Conservation (phyloP, 2,797 vertebrate species). For the Arctocebus calabarensis region DNA sequence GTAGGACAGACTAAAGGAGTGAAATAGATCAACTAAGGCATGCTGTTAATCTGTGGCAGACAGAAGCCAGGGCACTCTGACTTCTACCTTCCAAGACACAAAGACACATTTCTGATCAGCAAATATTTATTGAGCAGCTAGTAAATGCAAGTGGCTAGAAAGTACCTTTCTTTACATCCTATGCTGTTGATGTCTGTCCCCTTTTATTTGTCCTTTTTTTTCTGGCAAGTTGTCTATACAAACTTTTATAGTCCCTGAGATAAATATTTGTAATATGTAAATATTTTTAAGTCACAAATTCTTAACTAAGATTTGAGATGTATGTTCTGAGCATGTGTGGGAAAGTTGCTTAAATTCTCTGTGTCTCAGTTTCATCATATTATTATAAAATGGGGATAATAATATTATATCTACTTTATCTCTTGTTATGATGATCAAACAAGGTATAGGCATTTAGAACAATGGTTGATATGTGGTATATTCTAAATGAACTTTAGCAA, state of each 20-base stretch:
- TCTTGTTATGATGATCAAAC: neutral
- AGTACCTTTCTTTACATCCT: neutral
- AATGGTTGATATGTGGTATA: too few relatives aligned
- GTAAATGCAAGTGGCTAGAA: neutral
- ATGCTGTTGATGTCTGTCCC: too few relatives aligned
- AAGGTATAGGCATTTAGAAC: neutral
- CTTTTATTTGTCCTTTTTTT: neutral
- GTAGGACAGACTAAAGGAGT: neutral
- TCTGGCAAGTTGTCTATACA: neutral
- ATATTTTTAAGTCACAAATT: neutral
- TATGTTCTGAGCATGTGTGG: neutral
- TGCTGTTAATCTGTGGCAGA: neutral
- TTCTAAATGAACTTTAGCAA: neutral
- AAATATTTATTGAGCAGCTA: neutral
- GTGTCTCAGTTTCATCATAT: neutral
- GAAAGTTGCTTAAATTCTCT: neutral
- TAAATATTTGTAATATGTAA: neutral
- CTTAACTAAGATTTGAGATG: neutral
- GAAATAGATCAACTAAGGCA: neutral
- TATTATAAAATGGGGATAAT: neutral
- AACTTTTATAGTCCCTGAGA: neutral
- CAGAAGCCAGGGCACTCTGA: neutral
- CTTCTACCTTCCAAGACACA: neutral
- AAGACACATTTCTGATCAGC: neutral
- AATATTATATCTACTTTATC: neutral